Conservation (phyloP, 2,797 vertebrate species). For the Clarias pachynema region DNA sequence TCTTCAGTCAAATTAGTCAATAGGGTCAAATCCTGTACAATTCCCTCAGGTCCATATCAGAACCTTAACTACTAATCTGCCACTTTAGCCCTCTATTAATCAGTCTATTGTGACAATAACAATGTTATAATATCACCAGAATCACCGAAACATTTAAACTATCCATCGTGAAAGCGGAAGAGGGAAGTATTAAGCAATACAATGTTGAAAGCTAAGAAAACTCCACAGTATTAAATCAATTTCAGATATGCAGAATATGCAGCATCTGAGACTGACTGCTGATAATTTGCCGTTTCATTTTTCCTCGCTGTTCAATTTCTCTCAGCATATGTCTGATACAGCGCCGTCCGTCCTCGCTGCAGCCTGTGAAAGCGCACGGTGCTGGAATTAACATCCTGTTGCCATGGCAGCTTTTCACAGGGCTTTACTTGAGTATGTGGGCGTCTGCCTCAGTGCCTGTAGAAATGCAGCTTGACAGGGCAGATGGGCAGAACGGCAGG, state of each 20-base stretch:
- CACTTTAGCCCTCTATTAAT: not conserved
- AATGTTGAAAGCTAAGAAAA: not conserved
- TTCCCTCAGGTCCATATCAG: not conserved
- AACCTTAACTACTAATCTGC: not conserved
- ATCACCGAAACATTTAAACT: not conserved
- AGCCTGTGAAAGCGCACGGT: not conserved
- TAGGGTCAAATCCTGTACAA: not conserved
- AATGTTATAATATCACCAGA: not conserved
- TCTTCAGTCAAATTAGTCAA: not conserved
- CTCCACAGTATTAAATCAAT: not conserved
- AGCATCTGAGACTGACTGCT: not conserved
- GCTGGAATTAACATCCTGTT: conserved; percentile 43
- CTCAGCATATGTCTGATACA: not conserved
- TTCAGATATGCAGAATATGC: not conserved
- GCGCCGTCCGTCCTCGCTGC: not conserved
- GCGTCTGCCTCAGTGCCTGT: conserved; percentile 15
- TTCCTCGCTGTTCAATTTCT: not conserved
- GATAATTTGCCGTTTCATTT: not conserved
- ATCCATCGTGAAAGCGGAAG: too few species aligned
- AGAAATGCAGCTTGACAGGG: conserved; percentile 39
- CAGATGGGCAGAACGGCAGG: conserved; percentile 25
- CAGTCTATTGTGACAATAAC: not conserved
- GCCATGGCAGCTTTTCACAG: conserved; percentile 42
- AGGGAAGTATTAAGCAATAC: not conserved
- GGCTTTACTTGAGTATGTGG: not conserved